Conservation (phyloP, 2,888 invertebrate species). For the Parthenolecanium corni region DNA sequence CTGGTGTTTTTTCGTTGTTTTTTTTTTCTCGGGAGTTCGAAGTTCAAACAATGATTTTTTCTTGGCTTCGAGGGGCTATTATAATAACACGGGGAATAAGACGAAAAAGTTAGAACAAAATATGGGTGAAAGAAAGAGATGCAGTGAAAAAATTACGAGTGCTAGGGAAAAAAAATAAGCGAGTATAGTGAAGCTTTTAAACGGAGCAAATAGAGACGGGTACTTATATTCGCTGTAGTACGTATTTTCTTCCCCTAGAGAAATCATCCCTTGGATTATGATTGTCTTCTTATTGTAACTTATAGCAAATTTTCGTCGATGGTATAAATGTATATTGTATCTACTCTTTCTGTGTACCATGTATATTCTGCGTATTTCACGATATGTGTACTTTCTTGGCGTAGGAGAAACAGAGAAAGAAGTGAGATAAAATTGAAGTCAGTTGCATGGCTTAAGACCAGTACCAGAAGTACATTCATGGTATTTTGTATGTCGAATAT, state of each 20-base stretch:
- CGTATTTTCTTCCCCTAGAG: slow-evolving; percentile 26
- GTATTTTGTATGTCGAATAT: background rate
- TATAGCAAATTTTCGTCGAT: slow-evolving; percentile 13
- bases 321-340: too few relatives aligned
- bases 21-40: too few relatives aligned
- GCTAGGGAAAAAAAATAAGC: slow-evolving; percentile 3
- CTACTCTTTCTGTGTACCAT: too few relatives aligned
- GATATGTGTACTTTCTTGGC: too few relatives aligned
- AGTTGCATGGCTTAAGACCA: background rate
- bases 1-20: too few relatives aligned
- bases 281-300: slow-evolving; percentile 27
- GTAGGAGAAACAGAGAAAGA: background rate
- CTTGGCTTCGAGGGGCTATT: too few relatives aligned
- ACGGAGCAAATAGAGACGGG: slow-evolving; percentile 20
- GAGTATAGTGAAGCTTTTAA: slow-evolving; percentile 2
- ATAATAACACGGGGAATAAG: too few relatives aligned
- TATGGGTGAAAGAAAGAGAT: background rate
- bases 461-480: background rate
- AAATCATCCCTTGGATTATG: slow-evolving; percentile 28
- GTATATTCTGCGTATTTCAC: too few relatives aligned
- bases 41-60: too few relatives aligned
- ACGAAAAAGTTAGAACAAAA: too few relatives aligned
- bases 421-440: background rate
- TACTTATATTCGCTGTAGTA: slow-evolving; percentile 20
- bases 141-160: background rate